A percentile compares a stretch with the other conserved stretches of the same genome.
Evolutionary conservation across 1,140 invertebrate genomes (phyloP).

Genomic region (Brachionus rotundiformis): DNA sequence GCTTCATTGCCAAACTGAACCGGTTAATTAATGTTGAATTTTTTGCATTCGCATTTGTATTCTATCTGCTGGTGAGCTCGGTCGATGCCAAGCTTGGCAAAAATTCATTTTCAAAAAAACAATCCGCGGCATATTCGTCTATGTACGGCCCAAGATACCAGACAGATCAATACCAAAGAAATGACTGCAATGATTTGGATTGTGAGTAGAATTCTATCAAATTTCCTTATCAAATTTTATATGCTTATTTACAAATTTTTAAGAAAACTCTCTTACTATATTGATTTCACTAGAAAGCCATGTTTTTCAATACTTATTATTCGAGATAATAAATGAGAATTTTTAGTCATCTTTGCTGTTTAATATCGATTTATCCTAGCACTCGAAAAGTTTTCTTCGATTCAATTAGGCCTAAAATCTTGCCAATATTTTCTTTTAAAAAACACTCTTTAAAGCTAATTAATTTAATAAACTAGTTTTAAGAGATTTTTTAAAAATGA

Average conservation of each 20-base stretch:
- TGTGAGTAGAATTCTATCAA: constrained; percentile 14
- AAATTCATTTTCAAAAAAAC: constrained; percentile 31
- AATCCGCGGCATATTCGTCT: background rate
- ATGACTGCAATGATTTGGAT: background rate
- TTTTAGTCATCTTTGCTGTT: constrained; percentile 7
- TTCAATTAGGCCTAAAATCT: background rate
- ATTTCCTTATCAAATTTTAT: constrained; percentile 16
- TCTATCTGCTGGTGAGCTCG: background rate
- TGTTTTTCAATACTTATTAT: background rate
- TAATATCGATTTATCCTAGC: background rate
- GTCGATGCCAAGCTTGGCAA: background rate
- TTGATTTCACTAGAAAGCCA: background rate
- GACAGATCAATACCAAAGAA: background rate
- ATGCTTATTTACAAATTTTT: background rate
- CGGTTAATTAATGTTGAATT: background rate
- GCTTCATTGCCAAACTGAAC: background rate
- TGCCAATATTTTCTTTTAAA: background rate
- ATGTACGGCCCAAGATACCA: constrained; percentile 19
- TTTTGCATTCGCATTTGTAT: background rate
- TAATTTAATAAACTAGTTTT: background rate
- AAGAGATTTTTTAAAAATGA: background rate
- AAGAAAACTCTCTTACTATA: background rate
- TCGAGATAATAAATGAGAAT: background rate
- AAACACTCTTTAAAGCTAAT: background rate
- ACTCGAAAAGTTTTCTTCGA: background rate